Evolutionary conservation across 2,797 vertebrate species (phyloP).

Genomic region (Gymnopithys bicolor): DNA sequence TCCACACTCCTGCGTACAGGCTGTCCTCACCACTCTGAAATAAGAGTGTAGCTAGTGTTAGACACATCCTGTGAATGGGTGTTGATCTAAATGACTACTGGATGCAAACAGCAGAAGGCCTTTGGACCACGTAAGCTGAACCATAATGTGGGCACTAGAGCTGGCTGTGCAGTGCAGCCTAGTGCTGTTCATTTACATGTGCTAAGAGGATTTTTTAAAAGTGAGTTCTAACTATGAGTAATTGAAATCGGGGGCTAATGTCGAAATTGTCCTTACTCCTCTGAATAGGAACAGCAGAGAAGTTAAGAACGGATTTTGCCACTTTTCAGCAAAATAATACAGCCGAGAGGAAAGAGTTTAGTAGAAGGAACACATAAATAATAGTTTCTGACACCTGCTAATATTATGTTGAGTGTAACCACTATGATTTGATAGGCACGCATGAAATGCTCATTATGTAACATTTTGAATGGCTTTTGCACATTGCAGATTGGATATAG

Average conservation of each 20-base stretch:
- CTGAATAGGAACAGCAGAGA: background rate
- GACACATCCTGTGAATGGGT: background rate
- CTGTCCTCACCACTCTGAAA: background rate
- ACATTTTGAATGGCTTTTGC: background rate
- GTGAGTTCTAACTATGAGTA: background rate
- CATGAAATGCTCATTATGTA: background rate
- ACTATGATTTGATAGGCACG: background rate
- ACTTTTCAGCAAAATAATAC: background rate
- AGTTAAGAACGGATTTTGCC: constrained; percentile 6
- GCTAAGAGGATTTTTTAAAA: constrained; percentile 25
- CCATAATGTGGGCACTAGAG: background rate
- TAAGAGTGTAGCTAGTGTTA: background rate
- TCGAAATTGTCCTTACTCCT: background rate
- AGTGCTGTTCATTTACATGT: background rate
- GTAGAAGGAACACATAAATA: background rate
- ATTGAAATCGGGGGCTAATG: background rate
- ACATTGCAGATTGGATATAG: background rate
- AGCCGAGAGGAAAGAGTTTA: background rate
- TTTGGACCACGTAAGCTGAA: background rate
- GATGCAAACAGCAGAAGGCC: background rate
- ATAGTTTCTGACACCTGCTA: background rate
- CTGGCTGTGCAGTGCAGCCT: background rate
- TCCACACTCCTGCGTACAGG: background rate
- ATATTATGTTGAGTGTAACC: background rate
- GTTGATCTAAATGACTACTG: background rate